Evolutionary conservation across 2,888 invertebrate species (phyloP).

Genomic region (Mimachlamys varia): DNA sequence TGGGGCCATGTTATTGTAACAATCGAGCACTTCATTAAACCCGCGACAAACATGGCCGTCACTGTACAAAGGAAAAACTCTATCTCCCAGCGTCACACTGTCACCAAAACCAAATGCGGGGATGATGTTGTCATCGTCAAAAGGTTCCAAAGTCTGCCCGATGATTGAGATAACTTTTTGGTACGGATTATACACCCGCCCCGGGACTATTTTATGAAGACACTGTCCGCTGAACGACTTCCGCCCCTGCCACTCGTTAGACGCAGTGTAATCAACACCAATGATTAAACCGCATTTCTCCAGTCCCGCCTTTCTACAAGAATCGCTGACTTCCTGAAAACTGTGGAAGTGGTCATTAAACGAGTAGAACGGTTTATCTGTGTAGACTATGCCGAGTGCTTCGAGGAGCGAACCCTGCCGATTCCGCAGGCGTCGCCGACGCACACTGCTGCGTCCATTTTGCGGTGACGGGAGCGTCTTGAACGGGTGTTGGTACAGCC

Average conservation of each 20-base stretch:
- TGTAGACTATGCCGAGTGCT: background rate
- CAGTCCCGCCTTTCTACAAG: slow-evolving; percentile 82
- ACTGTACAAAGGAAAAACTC: slow-evolving; percentile 74
- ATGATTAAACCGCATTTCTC: slow-evolving; percentile 82
- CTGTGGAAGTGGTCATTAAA: slow-evolving; percentile 79
- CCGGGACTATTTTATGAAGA: slow-evolving; percentile 79
- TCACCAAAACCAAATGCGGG: slow-evolving; percentile 80
- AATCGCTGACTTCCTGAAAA: slow-evolving; percentile 80
- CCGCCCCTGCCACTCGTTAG: slow-evolving; percentile 84
- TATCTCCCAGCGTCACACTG: slow-evolving; percentile 71
- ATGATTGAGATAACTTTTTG: slow-evolving; percentile 80
- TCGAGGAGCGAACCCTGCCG: background rate
- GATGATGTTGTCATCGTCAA: slow-evolving; percentile 76
- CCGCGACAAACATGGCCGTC: slow-evolving; percentile 71
- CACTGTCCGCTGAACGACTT: slow-evolving; percentile 82
- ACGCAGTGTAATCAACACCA: slow-evolving; percentile 83
- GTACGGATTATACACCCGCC: slow-evolving; percentile 82
- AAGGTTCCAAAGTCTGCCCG: slow-evolving; percentile 77
- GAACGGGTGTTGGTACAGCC: slow-evolving; percentile 44
- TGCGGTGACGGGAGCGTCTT: slow-evolving; percentile 19
- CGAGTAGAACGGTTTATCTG: slow-evolving; percentile 65
- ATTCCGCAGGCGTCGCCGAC: slow-evolving; percentile 28
- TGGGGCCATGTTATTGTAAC: slow-evolving; percentile 81
- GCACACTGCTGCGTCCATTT: background rate
- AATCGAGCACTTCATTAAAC: slow-evolving; percentile 77